Evolutionary conservation across 2,797 vertebrate species (phyloP).

Genomic region (Cottoperca gobio): DNA sequence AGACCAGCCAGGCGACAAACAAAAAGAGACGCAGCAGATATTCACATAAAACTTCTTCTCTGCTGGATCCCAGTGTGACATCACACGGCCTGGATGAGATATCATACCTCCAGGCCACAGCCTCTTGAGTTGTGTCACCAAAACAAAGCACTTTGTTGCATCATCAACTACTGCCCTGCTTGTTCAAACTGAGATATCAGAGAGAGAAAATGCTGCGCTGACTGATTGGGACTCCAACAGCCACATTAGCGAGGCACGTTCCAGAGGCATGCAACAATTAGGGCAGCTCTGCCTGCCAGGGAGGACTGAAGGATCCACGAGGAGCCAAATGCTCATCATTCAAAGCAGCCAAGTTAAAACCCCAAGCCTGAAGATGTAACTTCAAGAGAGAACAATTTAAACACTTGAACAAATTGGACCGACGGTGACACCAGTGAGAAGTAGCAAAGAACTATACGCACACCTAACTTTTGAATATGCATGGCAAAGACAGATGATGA

Average conservation of each 20-base stretch:
- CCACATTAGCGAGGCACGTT: conserved; percentile 67
- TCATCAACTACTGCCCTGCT: conserved; percentile 58
- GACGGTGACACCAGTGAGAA: conserved; percentile 8
- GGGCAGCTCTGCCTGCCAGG: conserved; percentile 60
- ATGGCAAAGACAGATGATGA: conserved; percentile 24
- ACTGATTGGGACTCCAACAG: conserved; percentile 60
- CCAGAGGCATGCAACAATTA: conserved; percentile 73
- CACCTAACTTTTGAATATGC: conserved; percentile 18
- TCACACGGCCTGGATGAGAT: conserved; percentile 43
- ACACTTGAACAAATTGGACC: conserved; percentile 25
- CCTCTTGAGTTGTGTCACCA: conserved; percentile 41
- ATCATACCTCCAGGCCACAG: conserved; percentile 38
- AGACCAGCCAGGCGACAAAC: conserved; percentile 36
- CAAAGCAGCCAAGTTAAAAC: conserved; percentile 61
- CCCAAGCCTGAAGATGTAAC: conserved; percentile 53
- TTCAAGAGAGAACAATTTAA: conserved; percentile 41
- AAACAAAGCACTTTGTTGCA: conserved; percentile 53
- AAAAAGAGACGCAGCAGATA: conserved; percentile 46
- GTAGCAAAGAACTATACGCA: neutral
- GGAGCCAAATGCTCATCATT: conserved; percentile 63
- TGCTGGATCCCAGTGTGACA: conserved; percentile 61
- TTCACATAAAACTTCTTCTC: conserved; percentile 53
- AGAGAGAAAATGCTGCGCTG: conserved; percentile 31
- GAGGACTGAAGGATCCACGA: conserved; percentile 58
- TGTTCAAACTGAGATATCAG: conserved; percentile 42